Percentiles rank a stretch among this genome's conserved stretches.
phyloP scores from a whole-genome alignment of 1,140 invertebrate genomes.

The Cephus cinctus region DNA sequence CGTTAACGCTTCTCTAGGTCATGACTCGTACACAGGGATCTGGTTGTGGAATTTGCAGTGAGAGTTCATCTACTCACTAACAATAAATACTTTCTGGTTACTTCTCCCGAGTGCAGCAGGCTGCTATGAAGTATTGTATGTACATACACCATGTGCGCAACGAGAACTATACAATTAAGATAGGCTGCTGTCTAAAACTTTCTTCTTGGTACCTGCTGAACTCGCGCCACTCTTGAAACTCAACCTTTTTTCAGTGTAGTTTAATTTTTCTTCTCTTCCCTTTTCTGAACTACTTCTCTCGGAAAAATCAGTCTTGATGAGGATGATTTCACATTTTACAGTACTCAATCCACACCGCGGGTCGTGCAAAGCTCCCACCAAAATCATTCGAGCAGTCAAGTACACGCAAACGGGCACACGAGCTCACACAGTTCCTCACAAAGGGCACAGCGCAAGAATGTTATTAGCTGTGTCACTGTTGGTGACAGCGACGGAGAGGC shows the following conservation, averaged over 20 bases:
- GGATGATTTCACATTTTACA: conserved; percentile 35
- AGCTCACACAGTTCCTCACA: conserved; percentile 31
- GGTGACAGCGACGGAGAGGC: conserved; percentile 77
- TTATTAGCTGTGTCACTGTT: conserved; percentile 81
- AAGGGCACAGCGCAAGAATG: conserved; percentile 62
- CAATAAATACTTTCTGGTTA: conserved; percentile 5
- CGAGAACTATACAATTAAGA: too few species aligned
- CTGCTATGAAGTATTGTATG: too few species aligned
- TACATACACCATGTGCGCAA: too few species aligned
- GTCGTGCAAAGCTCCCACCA: conserved; percentile 40
- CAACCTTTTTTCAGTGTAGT: too few species aligned
- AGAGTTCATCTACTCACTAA: conserved; percentile 26
- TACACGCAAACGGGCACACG: conserved; percentile 32
- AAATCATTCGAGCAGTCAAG: conserved; percentile 35
- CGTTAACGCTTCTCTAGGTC: too few species aligned
- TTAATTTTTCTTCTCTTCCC: too few species aligned
- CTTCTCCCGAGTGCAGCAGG: conserved; percentile 1
- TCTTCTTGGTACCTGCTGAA: too few species aligned
- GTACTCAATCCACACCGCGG: conserved; percentile 50
- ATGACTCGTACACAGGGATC: too few species aligned
- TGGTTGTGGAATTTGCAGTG: conserved; percentile 27
- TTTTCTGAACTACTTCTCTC: too few species aligned
- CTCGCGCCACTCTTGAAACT: too few species aligned
- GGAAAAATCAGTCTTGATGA: too few species aligned
- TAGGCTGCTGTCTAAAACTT: too few species aligned